Conservation (phyloP, 2,797 vertebrate genomes). For the Coccyzus lansbergi region DNA sequence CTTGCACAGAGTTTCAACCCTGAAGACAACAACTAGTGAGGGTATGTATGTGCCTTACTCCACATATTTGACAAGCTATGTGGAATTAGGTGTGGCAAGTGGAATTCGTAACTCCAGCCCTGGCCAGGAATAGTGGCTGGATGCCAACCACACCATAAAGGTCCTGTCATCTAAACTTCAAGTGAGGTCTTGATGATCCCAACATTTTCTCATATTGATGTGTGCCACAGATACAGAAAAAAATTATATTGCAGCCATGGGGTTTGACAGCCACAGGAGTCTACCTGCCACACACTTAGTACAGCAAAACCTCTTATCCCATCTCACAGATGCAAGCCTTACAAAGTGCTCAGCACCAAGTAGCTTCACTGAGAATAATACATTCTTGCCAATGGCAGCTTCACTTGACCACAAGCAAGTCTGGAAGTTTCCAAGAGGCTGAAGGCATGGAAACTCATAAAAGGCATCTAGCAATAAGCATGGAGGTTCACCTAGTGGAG, state of each 20-base stretch:
- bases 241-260: background rate
- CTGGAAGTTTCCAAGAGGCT: background rate
- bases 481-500: background rate
- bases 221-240: background rate
- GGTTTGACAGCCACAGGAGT: background rate
- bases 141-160: background rate
- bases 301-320: background rate
- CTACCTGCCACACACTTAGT: background rate
- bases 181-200: background rate
- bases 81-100: conserved; percentile 34
- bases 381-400: background rate
- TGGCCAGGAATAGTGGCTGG: background rate
- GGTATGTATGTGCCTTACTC: background rate
- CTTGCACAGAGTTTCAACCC: background rate
- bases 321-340: background rate
- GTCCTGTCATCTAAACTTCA: background rate
- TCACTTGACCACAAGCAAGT: background rate
- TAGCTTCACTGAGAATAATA: background rate
- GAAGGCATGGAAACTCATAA: background rate
- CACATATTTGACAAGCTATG: background rate
- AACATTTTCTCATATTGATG: background rate
- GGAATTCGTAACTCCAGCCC: conserved; percentile 2
- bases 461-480: background rate
- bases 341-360: background rate
- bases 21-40: background rate